phyloP scores from a whole-genome alignment of 2,797 vertebrate genomes.

The Leptatherina wallacei region DNA sequence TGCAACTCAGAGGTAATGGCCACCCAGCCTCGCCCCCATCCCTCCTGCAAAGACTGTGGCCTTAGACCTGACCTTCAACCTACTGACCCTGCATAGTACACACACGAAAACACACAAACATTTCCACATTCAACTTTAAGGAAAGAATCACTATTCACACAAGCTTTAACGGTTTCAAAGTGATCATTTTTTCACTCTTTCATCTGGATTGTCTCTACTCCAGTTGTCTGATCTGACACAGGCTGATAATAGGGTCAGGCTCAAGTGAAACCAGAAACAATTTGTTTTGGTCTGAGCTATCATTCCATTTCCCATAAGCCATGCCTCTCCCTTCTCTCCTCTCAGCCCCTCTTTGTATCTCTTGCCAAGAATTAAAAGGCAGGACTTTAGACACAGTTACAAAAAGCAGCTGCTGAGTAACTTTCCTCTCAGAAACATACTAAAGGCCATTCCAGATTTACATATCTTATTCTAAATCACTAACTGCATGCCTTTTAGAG shows the following conservation, averaged over 20 bases:
- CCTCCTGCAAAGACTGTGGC: slow-evolving; percentile 52
- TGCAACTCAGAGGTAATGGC: slow-evolving; percentile 58
- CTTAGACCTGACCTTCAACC: slow-evolving; percentile 81
- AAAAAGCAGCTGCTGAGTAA: slow-evolving; percentile 82
- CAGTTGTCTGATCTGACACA: slow-evolving; percentile 80
- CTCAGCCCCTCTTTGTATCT: slow-evolving; percentile 79
- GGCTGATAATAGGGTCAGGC: slow-evolving; percentile 79
- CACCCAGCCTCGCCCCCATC: slow-evolving; percentile 27
- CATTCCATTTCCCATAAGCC: slow-evolving; percentile 83
- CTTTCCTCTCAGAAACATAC: slow-evolving; percentile 74
- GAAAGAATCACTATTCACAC: slow-evolving; percentile 38
- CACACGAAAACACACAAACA: slow-evolving; percentile 18
- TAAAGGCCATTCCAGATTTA: slow-evolving; percentile 79
- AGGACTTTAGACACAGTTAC: slow-evolving; percentile 83
- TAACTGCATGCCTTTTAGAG: slow-evolving; percentile 74
- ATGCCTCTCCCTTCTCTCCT: slow-evolving; percentile 79
- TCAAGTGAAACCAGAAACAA: slow-evolving; percentile 83
- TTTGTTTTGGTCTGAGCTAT: slow-evolving; percentile 81
- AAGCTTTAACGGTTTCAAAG: slow-evolving; percentile 55
- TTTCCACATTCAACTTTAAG: slow-evolving; percentile 31
- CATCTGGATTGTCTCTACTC: slow-evolving; percentile 76
- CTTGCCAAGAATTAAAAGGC: slow-evolving; percentile 85
- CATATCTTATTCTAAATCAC: slow-evolving; percentile 83
- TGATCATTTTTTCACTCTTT: slow-evolving; percentile 44
- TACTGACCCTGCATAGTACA: slow-evolving; percentile 42